Evolutionary conservation across 1,140 invertebrate genomes (phyloP), one percentile per base, ranked within the genome.

Genomic region (Rhyacophila brunnea): DNA sequence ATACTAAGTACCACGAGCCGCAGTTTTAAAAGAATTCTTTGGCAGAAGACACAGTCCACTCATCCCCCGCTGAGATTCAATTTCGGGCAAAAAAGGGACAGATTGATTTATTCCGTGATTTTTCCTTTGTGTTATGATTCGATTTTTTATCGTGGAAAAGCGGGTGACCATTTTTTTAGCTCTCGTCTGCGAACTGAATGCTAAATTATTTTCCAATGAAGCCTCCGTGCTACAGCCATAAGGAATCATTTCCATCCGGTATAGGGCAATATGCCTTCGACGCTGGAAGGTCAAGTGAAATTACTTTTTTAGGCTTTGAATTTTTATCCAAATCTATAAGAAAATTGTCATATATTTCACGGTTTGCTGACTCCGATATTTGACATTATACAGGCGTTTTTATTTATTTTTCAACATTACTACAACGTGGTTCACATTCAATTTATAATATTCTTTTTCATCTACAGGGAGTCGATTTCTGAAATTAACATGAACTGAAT

Each of bases 91-190:
- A 61, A 55, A 57, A 53, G 34, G 28, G 52, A 54, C 46, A 53
- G 34, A 44, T 57, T 62, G 60, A 62, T 62, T 57, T 57, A 62
- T 61, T 55, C 51, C n/a, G 19, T 36, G 58, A 52, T 60, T 53
- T 60, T 53, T 46, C 49, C 45, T 61, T 61, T 46, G 47, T 51
- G 54, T 54, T 57, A 57, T 57, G 52, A 62, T 62, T 56, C 53
- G 32, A 52, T 57, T 57, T 62, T 62, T 62, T 43, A 51, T 51
- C 36, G 40, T 10, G 19, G 23, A 20, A 58, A 45, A 34, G 9
- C 35, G 38, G 46, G 47, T 14, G 40, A 44, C 20, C 48, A 18
- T 45, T 50, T 44, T 34, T 51, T 51, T 7, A 17, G n/a, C 47
- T 23, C 14, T 20, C 32, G 19, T 9, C 18, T 28, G 2, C 19